phyloP scores from a whole-genome alignment of 2,797 vertebrate species.

The Crocodylus rhombifer region DNA sequence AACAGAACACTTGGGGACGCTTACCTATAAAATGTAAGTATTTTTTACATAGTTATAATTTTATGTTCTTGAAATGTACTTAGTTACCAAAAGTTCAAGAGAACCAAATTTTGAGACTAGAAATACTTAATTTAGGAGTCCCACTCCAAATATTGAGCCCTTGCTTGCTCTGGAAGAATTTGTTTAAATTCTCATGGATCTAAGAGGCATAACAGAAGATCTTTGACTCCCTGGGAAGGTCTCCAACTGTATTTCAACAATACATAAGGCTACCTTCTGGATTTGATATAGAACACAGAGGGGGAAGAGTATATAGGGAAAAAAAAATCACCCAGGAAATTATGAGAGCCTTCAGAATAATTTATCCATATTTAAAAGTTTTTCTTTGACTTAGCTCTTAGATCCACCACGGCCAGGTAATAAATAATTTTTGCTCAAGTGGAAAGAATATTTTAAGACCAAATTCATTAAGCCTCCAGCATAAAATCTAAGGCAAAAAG shows the following conservation, averaged over 20 bases:
- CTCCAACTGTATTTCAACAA: neutral
- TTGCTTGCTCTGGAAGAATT: neutral
- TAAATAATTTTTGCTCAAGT: neutral
- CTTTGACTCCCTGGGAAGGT: neutral
- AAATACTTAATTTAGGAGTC: neutral
- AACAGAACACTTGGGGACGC: neutral
- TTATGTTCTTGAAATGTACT: neutral
- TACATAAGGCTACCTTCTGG: neutral
- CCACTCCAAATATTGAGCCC: neutral
- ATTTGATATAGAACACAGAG: neutral
- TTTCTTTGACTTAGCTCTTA: neutral
- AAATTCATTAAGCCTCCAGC: neutral
- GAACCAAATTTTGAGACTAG: neutral
- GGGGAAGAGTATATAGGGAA: neutral
- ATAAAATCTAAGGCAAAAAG: neutral
- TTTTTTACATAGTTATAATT: neutral
- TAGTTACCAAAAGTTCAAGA: neutral
- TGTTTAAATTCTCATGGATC: neutral
- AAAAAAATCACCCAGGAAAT: neutral
- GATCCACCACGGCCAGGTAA: accelerated
- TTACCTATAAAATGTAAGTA: neutral
- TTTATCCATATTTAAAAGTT: neutral
- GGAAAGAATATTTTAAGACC: neutral
- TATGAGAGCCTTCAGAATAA: neutral
- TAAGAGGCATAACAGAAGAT: neutral